Evolutionary conservation across 2,797 vertebrate genomes (phyloP).

Genomic region (Alectoris magna): DNA sequence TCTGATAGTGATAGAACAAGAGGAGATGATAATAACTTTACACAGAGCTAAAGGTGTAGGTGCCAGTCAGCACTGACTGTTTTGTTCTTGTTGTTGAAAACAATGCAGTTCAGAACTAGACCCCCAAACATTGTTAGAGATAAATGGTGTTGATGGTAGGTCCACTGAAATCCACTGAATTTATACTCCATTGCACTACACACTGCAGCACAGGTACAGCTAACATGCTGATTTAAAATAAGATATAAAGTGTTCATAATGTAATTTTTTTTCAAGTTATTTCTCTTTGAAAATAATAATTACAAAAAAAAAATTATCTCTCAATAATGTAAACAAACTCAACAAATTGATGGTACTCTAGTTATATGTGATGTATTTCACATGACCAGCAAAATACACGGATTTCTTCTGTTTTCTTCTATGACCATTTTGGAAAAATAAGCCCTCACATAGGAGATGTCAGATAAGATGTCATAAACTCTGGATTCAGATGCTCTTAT

Average conservation of each 20-base stretch:
- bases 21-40: no score
- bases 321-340: neutral
- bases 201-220: neutral
- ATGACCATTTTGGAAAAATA: neutral
- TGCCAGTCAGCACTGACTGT: neutral
- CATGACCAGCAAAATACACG: neutral
- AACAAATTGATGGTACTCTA: neutral
- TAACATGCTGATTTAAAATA: neutral
- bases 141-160: neutral
- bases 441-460: neutral
- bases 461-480: neutral
- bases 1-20: no score
- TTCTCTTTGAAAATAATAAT: neutral
- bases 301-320: neutral
- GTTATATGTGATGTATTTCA: neutral
- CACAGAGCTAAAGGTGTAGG: neutral
- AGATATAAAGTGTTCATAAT: neutral
- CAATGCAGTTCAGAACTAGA: neutral
- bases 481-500: neutral
- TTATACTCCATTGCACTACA: neutral
- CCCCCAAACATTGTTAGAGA: neutral
- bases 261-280: neutral
- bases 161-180: neutral
- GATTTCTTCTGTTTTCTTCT: neutral
- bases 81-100: neutral